phyloP scores from a whole-genome alignment of 2,113 vertebrate genomes.

The Etia nguti region DNA sequence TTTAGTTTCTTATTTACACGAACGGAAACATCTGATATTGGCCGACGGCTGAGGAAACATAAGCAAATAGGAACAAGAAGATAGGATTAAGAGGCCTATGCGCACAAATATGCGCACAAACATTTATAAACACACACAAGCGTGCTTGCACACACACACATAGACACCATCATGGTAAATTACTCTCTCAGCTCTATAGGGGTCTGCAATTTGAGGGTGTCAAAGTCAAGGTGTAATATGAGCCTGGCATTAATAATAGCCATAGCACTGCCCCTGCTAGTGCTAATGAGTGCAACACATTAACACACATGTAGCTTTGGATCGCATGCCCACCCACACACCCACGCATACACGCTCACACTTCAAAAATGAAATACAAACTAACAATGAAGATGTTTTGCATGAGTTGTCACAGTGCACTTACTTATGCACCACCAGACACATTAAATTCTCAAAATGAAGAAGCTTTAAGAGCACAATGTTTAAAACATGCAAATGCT shows the following conservation, averaged over 20 bases:
- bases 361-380: background rate
- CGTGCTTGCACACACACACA: background rate
- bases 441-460: background rate
- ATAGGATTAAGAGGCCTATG: background rate
- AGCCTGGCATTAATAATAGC: conserved; percentile 33
- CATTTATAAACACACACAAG: background rate
- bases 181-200: background rate
- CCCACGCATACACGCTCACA: background rate
- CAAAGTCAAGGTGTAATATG: conserved; percentile 52
- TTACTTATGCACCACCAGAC: background rate
- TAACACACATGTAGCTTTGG: background rate
- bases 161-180: conserved; percentile 14
- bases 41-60: background rate
- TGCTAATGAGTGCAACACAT: conserved; percentile 31
- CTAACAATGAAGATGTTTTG: background rate
- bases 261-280: background rate
- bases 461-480: conserved; percentile 18
- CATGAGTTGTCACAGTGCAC: background rate
- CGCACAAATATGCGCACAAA: background rate
- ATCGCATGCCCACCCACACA: background rate
- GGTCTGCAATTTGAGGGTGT: conserved; percentile 20
- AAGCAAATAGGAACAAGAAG: background rate
- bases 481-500: conserved; percentile 41
- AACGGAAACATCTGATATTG: background rate
- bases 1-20: background rate